Evolutionary conservation across 2,888 invertebrate genomes (phyloP), one percentile per base, ranked within the genome.

Genomic region (Himalopsyche anomala): DNA sequence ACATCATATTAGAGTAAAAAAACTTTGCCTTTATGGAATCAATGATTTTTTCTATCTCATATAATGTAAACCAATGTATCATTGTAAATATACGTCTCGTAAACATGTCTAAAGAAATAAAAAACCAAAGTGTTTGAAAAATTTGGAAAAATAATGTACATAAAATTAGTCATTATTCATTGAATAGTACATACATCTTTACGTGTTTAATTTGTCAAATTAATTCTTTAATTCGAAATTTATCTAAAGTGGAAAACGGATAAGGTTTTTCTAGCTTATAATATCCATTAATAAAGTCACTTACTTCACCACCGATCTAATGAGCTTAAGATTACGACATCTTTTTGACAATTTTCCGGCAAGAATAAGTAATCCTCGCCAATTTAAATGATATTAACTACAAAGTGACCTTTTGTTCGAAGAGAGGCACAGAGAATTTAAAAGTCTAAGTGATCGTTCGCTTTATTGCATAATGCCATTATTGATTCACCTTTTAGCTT

Each of bases 401-500:
- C 62, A 62, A 62, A 62, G 62, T 62, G 62, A 62, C 62, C 62
- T 62, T 62, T 62, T 62, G 62, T 62, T 62, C 62, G 19, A 11
- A 56, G 56, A 56, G 56, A 56, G 56, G 62, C 62, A 62, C 62
- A 19, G 62, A 62, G 62, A 62, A 62, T 62, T 62, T 62, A 62
- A 62, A 62, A 62, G 62, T 62, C 62, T 62, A 62, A 62, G 62
- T 62, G 62, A 62, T 62, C 62, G 62, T 62, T 62, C 19, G 62
- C 62, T 28, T n/a, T 62, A 62, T 62, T 62, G 62, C 62, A 62
- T 62, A 62, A 62, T 62, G 62, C 62, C 62, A 62, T 62, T 62
- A 62, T 62, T 62, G 62, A 62, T 62, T 62, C 62, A 62, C 62
- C 62, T 62, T 62, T 62, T 62, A 62, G 62, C 62, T 62, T 62